Evolutionary conservation across 2,888 invertebrate genomes (phyloP).

Genomic region (Andricus quercusramuli): DNA sequence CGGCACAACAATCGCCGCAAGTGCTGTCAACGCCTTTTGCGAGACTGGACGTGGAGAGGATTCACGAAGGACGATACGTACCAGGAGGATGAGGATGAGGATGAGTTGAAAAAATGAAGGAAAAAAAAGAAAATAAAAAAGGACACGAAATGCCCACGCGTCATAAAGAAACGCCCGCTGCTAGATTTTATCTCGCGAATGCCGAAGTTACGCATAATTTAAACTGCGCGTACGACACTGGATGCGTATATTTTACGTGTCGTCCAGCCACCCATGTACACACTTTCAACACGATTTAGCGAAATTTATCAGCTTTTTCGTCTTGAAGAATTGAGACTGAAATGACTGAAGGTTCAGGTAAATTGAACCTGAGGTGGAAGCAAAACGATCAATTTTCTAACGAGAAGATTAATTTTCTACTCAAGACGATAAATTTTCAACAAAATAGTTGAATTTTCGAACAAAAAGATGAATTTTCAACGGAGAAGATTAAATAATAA

Average conservation of each 20-base stretch:
- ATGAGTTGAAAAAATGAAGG: conserved; percentile 21
- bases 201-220: conserved; percentile 69
- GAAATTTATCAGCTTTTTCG: background rate
- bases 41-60: conserved; percentile 47
- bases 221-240: conserved; percentile 56
- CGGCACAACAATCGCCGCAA: conserved; percentile 1
- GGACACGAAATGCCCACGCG: conserved; percentile 60
- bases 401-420: no score
- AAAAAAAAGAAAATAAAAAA: conserved; percentile 41
- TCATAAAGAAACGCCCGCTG: conserved; percentile 77
- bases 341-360: background rate
- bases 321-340: background rate
- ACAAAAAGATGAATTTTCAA: no score
- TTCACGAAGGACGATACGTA: conserved; percentile 44
- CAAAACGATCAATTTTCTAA: no score
- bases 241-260: conserved; percentile 51
- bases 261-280: conserved; percentile 11
- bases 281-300: background rate
- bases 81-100: conserved; percentile 7
- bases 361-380: no score
- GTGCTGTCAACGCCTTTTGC: conserved; percentile 61
- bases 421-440: no score
- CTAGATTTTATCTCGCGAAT: conserved; percentile 75
- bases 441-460: no score
- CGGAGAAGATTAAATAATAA: no score